These are phyloP conservation scores for Cyphomyrus discorhynchus DNA, from an alignment of 2,113 vertebrate genomes.

Conservation along the genomic window DNA sequence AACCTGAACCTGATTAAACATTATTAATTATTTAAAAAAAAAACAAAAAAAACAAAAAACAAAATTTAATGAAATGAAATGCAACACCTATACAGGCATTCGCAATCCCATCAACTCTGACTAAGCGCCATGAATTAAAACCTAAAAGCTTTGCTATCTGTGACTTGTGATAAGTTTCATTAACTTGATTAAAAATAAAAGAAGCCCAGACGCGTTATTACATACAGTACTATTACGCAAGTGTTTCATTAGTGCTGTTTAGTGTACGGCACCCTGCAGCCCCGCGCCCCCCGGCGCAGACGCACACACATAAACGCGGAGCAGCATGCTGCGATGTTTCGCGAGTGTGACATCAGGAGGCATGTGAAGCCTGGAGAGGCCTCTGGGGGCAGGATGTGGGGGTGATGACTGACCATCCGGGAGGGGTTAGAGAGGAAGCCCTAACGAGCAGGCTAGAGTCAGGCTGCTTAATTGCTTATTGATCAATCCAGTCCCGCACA, in stretches of 20 bases:
- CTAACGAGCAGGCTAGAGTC: constrained; percentile 50
- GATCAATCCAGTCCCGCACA: constrained; percentile 59
- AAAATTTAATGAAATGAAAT: neutral
- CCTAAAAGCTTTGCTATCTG: constrained; percentile 27
- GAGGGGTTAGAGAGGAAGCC: constrained; percentile 15
- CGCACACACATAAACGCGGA: constrained; percentile 37
- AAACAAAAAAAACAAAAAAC: neutral
- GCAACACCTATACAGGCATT: neutral
- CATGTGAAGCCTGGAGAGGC: neutral
- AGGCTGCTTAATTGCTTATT: constrained; percentile 46
- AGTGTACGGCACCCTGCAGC: constrained; percentile 36
- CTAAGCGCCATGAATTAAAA: constrained; percentile 28
- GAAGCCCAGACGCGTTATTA: neutral
- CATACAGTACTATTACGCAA: neutral
- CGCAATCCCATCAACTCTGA: constrained; percentile 28
- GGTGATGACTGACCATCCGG: constrained; percentile 12
- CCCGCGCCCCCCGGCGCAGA: constrained; percentile 26
- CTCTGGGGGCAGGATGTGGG: neutral
- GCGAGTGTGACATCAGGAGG: neutral
- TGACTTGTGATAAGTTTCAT: neutral
- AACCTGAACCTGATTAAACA: constrained; percentile 37
- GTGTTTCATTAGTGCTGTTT: constrained; percentile 63
- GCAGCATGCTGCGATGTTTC: constrained; percentile 8
- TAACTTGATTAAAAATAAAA: constrained; percentile 1
- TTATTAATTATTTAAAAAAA: neutral